phyloP scores from a whole-genome alignment of 2,888 invertebrate species.

The Agrypnus murinus region DNA sequence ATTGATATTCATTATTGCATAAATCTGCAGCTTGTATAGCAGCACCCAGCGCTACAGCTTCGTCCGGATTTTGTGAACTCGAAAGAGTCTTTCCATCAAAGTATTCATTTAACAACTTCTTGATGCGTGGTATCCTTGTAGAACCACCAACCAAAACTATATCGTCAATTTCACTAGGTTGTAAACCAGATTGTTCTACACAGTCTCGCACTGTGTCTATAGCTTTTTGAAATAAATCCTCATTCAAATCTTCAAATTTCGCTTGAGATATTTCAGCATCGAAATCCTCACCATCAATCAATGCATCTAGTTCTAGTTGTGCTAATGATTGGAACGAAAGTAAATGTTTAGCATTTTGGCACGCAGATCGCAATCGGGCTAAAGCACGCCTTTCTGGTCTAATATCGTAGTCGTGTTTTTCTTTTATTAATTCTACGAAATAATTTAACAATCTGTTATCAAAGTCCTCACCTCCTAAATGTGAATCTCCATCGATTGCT shows the following conservation, averaged over 20 bases:
- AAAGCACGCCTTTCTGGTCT: constrained; percentile 91
- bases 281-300: constrained; percentile 96
- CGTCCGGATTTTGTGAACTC: constrained; percentile 97
- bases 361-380: constrained; percentile 93
- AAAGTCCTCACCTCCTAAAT: constrained; percentile 94
- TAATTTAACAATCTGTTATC: constrained; percentile 94
- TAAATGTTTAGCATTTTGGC: constrained; percentile 90
- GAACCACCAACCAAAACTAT: constrained; percentile 98
- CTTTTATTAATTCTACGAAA: constrained; percentile 92
- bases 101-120: constrained; percentile 96
- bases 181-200: constrained; percentile 87
- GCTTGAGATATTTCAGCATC: constrained; percentile 96
- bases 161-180: constrained; percentile 80
- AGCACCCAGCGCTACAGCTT: constrained; percentile 97
- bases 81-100: constrained; percentile 97
- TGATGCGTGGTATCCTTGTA: constrained; percentile 98
- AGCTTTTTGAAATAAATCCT: constrained; percentile 96
- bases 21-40: constrained; percentile 97
- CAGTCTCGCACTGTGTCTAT: constrained; percentile 98
- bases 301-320: constrained; percentile 95
- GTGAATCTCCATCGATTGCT: constrained; percentile 96
- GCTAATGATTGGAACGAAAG: constrained; percentile 92
- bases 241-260: constrained; percentile 96
- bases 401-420: constrained; percentile 94
- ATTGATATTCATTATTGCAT: constrained; percentile 90